A percentile compares a stretch with the other conserved stretches of the same genome.
Conservation (phyloP, 2,888 invertebrate species). For the Drosophila neonasuta region DNA sequence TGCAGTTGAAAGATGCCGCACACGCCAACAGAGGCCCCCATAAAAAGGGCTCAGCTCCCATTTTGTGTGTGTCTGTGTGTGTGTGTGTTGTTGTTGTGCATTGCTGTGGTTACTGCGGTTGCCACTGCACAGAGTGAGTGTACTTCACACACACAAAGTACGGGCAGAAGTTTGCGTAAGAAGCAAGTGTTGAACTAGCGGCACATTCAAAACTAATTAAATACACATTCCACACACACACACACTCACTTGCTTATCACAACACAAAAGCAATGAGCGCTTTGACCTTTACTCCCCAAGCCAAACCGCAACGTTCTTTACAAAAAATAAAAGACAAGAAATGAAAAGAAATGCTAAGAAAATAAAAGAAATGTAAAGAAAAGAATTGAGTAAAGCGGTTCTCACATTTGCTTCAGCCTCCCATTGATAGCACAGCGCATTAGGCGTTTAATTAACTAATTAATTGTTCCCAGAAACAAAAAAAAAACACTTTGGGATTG, state of each 20-base stretch:
- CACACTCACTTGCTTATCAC: slow-evolving; percentile 50
- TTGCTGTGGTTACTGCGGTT: slow-evolving; percentile 1
- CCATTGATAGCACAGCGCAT: not conserved
- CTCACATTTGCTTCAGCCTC: slow-evolving; percentile 1
- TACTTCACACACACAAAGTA: slow-evolving; percentile 15
- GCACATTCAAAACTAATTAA: slow-evolving; percentile 67
- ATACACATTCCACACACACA: slow-evolving; percentile 55
- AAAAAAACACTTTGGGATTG: not conserved
- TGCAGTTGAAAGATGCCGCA: slow-evolving; percentile 76
- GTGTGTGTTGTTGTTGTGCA: not conserved
- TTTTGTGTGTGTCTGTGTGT: slow-evolving; percentile 6
- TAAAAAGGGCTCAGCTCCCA: slow-evolving; percentile 31
- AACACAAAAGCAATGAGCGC: slow-evolving; percentile 32
- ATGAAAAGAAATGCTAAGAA: slow-evolving; percentile 4
- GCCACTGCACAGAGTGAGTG: slow-evolving; percentile 17
- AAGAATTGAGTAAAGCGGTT: not conserved
- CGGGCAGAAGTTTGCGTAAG: slow-evolving; percentile 27
- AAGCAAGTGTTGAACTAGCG: slow-evolving; percentile 56
- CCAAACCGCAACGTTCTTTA: not conserved
- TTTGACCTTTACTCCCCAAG: slow-evolving; percentile 48
- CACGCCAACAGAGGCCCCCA: slow-evolving; percentile 48
- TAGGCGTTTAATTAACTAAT: slow-evolving; percentile 11
- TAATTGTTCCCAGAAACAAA: slow-evolving; percentile 4
- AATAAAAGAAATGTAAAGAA: slow-evolving; percentile 3
- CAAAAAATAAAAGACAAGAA: not conserved